Percentiles rank a stretch among this genome's conserved stretches.
Evolutionary conservation across 64 coral and sea anemone genomes (phyloP).

Genomic region (Porites australiensis): DNA sequence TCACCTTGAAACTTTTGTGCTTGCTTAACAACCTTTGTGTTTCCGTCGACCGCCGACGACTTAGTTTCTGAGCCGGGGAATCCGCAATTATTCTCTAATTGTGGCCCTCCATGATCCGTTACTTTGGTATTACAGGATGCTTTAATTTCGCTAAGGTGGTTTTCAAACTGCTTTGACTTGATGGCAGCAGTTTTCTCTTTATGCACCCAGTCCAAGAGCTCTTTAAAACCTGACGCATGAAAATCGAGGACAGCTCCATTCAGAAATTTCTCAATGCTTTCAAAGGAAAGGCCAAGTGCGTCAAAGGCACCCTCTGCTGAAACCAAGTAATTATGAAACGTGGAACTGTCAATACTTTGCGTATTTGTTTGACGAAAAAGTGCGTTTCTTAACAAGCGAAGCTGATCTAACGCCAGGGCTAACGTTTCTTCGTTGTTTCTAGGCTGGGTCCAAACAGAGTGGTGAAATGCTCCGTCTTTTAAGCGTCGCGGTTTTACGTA

Average conservation of each 20-base stretch:
- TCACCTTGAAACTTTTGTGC: too few species aligned
- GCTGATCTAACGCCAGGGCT: slow-evolving; percentile 29
- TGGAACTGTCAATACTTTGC: not conserved
- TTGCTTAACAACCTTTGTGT: too few species aligned
- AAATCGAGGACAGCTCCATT: not conserved
- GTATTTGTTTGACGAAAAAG: slow-evolving; percentile 2
- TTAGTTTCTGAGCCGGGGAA: too few species aligned
- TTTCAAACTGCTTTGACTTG: too few species aligned
- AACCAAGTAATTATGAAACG: not conserved
- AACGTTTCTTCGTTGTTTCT: slow-evolving; percentile 19
- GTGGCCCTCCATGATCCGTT: too few species aligned
- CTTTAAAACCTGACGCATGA: too few species aligned
- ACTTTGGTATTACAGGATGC: too few species aligned
- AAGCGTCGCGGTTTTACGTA: slow-evolving; percentile 6
- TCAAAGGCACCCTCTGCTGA: not conserved
- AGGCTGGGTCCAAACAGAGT: not conserved
- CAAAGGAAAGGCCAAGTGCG: not conserved
- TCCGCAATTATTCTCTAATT: too few species aligned
- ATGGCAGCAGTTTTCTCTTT: too few species aligned
- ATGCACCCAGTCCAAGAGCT: too few species aligned
- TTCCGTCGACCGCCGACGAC: too few species aligned
- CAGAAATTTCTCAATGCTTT: not conserved
- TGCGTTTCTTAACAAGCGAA: not conserved
- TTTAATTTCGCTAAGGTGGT: too few species aligned
- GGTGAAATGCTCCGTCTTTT: not conserved